phyloP scores from a whole-genome alignment of 1,140 invertebrate genomes.

The Drosophila sulfurigaster region DNA sequence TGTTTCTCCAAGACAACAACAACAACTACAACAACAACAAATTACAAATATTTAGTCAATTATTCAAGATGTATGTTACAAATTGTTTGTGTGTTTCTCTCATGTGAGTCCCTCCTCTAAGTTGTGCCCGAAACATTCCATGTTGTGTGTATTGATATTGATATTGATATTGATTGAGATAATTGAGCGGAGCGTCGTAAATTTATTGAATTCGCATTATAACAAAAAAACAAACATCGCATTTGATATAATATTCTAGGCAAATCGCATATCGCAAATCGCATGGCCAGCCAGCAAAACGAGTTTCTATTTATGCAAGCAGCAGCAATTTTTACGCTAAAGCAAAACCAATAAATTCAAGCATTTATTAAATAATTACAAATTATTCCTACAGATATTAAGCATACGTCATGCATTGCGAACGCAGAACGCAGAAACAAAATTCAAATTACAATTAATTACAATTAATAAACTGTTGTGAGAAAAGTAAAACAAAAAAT shows the following conservation, averaged over 20 bases:
- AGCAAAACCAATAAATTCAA: constrained; percentile 54
- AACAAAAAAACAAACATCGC: constrained; percentile 10
- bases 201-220: constrained; percentile 35
- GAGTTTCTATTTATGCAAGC: constrained; percentile 48
- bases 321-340: constrained; percentile 46
- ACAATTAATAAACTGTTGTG: constrained; percentile 34
- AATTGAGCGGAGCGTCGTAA: constrained; percentile 16
- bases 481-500: constrained; percentile 8
- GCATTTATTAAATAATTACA: constrained; percentile 55
- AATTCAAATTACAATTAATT: constrained; percentile 25
- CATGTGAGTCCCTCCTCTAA: constrained; percentile 26
- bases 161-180: constrained; percentile 19
- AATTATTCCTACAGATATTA: constrained; percentile 42
- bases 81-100: constrained; percentile 31
- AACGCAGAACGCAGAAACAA: constrained; percentile 15
- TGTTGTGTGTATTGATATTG: constrained; percentile 25
- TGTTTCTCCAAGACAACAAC: not conserved
- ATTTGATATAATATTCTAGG: constrained; percentile 56
- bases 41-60: constrained; percentile 52
- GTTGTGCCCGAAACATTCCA: constrained; percentile 53
- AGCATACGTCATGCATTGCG: constrained; percentile 18
- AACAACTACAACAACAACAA: not conserved
- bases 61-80: constrained; percentile 37
- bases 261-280: constrained; percentile 33
- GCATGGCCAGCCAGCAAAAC: constrained; percentile 24